These are phyloP conservation scores for Zaprionus vittiger DNA, from an alignment of 1,140 invertebrate genomes.

Conservation along the genomic window DNA sequence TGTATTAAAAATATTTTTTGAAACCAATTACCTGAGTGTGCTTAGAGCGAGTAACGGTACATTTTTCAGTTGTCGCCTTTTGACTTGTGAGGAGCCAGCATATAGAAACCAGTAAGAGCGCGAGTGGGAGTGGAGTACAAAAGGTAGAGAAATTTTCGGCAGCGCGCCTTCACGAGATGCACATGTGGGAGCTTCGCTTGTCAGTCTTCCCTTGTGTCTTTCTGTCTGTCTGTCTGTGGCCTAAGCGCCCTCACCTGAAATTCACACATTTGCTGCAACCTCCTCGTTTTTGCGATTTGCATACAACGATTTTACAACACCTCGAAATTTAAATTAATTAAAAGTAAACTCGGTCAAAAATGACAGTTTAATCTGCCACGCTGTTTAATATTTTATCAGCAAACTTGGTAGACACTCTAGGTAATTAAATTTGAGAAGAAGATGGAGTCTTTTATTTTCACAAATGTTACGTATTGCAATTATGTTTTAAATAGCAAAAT, in stretches of 20 bases:
- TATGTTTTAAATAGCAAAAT: too few species aligned
- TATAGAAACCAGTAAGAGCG: too few species aligned
- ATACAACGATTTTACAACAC: slow-evolving; percentile 17
- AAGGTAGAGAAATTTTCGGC: not conserved
- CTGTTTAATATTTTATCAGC: slow-evolving; percentile 34
- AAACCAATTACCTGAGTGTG: slow-evolving; percentile 64
- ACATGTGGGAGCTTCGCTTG: slow-evolving; percentile 15
- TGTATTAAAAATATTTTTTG: slow-evolving; percentile 63
- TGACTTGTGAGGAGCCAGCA: not conserved
- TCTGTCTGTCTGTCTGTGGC: not conserved
- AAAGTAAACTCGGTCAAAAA: slow-evolving; percentile 67
- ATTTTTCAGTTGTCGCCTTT: slow-evolving; percentile 8
- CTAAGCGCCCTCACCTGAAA: slow-evolving; percentile 1
- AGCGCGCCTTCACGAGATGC: not conserved
- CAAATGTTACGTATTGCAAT: not conserved
- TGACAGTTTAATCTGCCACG: slow-evolving; percentile 31
- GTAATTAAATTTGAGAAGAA: slow-evolving; percentile 26
- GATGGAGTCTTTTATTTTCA: not conserved
- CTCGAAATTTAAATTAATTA: slow-evolving; percentile 67
- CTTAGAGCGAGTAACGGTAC: slow-evolving; percentile 2
- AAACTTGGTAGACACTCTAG: slow-evolving; percentile 22
- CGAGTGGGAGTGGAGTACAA: not conserved
- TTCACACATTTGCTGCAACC: slow-evolving; percentile 52
- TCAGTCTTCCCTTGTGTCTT: not conserved
- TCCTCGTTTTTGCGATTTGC: slow-evolving; percentile 31